Evolutionary conservation across 2,113 vertebrate species (phyloP).

Genomic region (Otolemur garnettii): DNA sequence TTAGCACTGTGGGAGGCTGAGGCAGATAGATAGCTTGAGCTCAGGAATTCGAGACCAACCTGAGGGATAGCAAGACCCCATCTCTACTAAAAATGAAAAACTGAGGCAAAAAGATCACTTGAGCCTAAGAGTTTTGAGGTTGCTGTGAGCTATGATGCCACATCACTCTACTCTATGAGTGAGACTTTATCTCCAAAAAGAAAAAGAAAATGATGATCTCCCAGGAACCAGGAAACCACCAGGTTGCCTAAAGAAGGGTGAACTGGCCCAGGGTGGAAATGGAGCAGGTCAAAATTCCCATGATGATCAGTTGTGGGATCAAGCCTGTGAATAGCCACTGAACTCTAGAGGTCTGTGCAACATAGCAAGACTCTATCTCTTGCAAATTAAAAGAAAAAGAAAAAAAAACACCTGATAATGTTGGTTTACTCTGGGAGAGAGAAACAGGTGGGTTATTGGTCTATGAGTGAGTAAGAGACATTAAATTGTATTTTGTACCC

Average conservation of each 20-base stretch:
- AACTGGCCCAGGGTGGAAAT: neutral
- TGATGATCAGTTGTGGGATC: neutral
- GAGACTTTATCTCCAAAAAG: too few species aligned
- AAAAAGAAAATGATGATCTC: neutral
- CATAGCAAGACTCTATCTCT: neutral
- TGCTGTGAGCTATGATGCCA: too few species aligned
- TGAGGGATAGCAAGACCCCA: too few species aligned
- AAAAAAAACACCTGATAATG: neutral
- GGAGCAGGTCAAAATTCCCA: neutral
- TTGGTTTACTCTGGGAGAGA: constrained; percentile 1
- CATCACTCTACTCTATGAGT: too few species aligned
- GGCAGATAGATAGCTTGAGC: too few species aligned
- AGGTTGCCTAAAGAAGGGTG: neutral
- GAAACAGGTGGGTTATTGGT: neutral
- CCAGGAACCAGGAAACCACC: neutral
- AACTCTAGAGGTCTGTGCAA: neutral
- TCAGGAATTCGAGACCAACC: too few species aligned
- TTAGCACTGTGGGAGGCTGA: too few species aligned
- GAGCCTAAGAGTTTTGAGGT: too few species aligned
- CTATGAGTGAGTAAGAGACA: neutral
- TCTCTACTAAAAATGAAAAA: too few species aligned
- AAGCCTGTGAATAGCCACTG: neutral
- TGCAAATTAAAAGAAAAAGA: neutral
- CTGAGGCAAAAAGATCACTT: too few species aligned
- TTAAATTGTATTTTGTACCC: constrained; percentile 31